Percentiles rank a stretch among this genome's conserved stretches.
Conservation (phyloP, 2,888 invertebrate genomes). For the Petrophora chlorosata region DNA sequence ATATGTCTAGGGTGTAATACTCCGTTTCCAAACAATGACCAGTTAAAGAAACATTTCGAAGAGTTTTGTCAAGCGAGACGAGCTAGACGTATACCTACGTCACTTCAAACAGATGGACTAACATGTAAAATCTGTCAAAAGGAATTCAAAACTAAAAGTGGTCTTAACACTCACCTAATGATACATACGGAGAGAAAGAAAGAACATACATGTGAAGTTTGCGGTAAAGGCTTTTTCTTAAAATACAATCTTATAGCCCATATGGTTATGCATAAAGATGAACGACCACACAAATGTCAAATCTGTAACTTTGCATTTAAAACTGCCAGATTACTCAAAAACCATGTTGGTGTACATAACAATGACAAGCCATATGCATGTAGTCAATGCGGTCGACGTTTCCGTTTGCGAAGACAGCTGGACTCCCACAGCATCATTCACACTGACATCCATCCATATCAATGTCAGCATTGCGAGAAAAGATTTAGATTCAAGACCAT, state of each 20-base stretch:
- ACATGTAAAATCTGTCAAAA: conserved; percentile 63
- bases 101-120: conserved; percentile 42
- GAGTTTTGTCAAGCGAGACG: conserved; percentile 49
- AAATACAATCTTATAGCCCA: conserved; percentile 56
- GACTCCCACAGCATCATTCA: conserved; percentile 88
- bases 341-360: conserved; percentile 56
- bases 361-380: conserved; percentile 56
- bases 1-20: conserved; percentile 61
- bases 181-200: conserved; percentile 77
- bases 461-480: conserved; percentile 88
- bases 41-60: conserved; percentile 49
- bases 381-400: conserved; percentile 56
- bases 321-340: conserved; percentile 45
- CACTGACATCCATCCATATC: conserved; percentile 88
- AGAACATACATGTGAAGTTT: conserved; percentile 64
- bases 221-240: conserved; percentile 60
- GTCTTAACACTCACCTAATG: conserved; percentile 78
- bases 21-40: conserved; percentile 46
- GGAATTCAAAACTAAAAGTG: conserved; percentile 51
- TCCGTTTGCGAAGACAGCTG: conserved; percentile 61
- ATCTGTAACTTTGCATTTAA: conserved; percentile 64
- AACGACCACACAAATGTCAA: conserved; percentile 61
- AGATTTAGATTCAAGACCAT: conserved; percentile 74
- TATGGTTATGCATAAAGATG: conserved; percentile 57
- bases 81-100: conserved; percentile 36